Percentiles rank a stretch among this genome's conserved stretches.
Conservation (phyloP, 2,888 invertebrate species). For the Lepeophtheirus nordmannii region DNA sequence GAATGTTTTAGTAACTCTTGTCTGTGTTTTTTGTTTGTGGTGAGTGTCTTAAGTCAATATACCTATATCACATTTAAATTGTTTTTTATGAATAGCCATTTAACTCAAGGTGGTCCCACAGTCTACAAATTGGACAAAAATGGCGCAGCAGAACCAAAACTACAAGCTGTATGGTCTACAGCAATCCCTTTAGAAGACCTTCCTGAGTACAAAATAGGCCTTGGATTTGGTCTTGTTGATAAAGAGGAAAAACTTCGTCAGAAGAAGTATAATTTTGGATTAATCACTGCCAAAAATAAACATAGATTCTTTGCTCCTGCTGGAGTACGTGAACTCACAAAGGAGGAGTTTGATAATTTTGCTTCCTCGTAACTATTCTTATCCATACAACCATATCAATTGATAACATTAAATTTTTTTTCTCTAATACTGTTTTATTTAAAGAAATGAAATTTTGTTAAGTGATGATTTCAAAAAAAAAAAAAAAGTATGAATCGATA, state of each 20-base stretch:
- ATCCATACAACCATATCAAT: too few species aligned
- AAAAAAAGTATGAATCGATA: too few species aligned
- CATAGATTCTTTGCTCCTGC: constrained; percentile 23
- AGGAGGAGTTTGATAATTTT: constrained; percentile 23
- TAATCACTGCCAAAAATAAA: constrained; percentile 24
- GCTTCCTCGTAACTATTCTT: background rate
- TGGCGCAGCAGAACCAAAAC: constrained; percentile 13
- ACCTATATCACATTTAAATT: too few species aligned
- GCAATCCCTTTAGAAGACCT: constrained; percentile 27
- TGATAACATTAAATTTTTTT: too few species aligned
- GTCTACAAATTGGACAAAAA: constrained; percentile 11
- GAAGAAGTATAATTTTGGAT: constrained; percentile 20
- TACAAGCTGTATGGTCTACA: constrained; percentile 25
- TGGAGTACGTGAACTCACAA: constrained; percentile 20
- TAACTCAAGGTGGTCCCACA: constrained; percentile 1
- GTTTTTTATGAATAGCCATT: too few species aligned
- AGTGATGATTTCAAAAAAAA: too few species aligned
- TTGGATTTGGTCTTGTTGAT: constrained; percentile 25
- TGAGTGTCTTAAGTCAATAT: too few species aligned
- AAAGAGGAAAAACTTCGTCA: constrained; percentile 18
- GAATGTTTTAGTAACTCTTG: too few species aligned
- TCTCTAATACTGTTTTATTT: too few species aligned
- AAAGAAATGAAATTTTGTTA: too few species aligned
- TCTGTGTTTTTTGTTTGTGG: too few species aligned
- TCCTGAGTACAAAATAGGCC: constrained; percentile 26